Evolutionary conservation across 1,140 invertebrate species (phyloP).

Genomic region (Saccostrea cuccullata): DNA sequence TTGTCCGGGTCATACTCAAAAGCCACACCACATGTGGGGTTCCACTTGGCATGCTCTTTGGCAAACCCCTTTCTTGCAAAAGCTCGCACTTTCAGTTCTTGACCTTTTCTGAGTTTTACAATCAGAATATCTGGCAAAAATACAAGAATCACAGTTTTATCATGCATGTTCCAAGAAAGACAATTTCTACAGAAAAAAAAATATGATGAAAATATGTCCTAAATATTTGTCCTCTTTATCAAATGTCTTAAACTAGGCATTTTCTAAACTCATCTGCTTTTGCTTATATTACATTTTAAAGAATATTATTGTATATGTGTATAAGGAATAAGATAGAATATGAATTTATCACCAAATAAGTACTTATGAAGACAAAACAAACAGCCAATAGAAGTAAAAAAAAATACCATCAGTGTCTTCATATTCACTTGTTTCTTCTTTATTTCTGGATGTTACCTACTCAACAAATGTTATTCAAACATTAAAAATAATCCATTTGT

Average conservation of each 20-base stretch:
- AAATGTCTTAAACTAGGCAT: too few species aligned
- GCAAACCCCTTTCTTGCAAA: conserved; percentile 98
- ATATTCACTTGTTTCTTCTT: conserved; percentile 95
- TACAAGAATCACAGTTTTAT: not conserved
- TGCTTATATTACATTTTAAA: too few species aligned
- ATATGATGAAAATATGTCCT: too few species aligned
- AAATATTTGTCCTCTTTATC: too few species aligned
- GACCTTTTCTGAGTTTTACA: conserved; percentile 98
- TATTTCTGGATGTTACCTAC: conserved; percentile 89
- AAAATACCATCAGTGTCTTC: conserved; percentile 90
- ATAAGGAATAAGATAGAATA: too few species aligned
- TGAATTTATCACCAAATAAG: too few species aligned
- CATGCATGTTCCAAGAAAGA: too few species aligned
- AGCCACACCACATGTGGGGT: conserved; percentile 97
- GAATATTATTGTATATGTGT: too few species aligned
- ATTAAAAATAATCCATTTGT: too few species aligned
- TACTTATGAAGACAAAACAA: too few species aligned
- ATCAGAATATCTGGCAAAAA: conserved; percentile 90
- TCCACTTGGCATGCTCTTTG: conserved; percentile 99
- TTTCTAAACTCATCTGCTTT: too few species aligned
- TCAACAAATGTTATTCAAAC: conserved; percentile 6
- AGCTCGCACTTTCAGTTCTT: conserved; percentile 96
- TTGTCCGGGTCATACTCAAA: conserved; percentile 99
- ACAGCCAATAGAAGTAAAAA: not conserved
- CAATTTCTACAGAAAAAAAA: too few species aligned